These are phyloP conservation scores for Conopomorpha cramerella DNA, from an alignment of 1,140 invertebrate species.

Conservation along the genomic window DNA sequence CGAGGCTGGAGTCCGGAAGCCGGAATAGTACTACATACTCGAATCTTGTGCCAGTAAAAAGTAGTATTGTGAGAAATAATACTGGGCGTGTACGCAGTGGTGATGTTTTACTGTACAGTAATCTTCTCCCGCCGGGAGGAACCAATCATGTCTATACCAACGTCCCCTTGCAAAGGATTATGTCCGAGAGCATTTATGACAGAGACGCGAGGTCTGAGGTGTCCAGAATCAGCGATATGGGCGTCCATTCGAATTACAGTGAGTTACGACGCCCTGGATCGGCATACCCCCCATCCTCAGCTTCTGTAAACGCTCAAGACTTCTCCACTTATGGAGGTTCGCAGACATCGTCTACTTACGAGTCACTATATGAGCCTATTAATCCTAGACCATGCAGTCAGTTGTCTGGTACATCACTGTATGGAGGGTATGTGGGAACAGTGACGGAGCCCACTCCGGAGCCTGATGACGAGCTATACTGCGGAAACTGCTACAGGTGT, in stretches of 20 bases:
- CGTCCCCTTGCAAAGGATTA: conserved; percentile 32
- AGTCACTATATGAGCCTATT: conserved; percentile 91
- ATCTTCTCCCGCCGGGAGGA: conserved; percentile 52
- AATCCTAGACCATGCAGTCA: conserved; percentile 84
- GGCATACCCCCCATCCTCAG: conserved; percentile 50
- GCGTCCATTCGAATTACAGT: conserved; percentile 76
- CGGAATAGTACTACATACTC: conserved; percentile 48
- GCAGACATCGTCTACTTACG: conserved; percentile 78
- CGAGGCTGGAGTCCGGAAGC: conserved; percentile 42
- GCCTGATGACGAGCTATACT: conserved; percentile 72
- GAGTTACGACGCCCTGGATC: conserved; percentile 70
- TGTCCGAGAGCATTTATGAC: conserved; percentile 46
- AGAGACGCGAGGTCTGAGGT: conserved; percentile 44
- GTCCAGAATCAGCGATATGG: conserved; percentile 41
- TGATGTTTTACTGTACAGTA: conserved; percentile 61
- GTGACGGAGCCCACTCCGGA: conserved; percentile 79
- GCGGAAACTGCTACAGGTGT: conserved; percentile 86
- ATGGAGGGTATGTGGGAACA: conserved; percentile 77
- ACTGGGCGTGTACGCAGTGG: conserved; percentile 44
- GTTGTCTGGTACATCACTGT: conserved; percentile 74
- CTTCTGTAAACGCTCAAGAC: conserved; percentile 54
- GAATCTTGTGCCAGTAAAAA: conserved; percentile 53
- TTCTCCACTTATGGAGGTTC: conserved; percentile 69
- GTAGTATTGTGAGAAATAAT: conserved; percentile 55
- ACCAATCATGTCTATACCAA: conserved; percentile 60